Percentiles rank a stretch among this genome's conserved stretches.
Conservation (phyloP, 2,888 invertebrate species). For the Fragum fragum region DNA sequence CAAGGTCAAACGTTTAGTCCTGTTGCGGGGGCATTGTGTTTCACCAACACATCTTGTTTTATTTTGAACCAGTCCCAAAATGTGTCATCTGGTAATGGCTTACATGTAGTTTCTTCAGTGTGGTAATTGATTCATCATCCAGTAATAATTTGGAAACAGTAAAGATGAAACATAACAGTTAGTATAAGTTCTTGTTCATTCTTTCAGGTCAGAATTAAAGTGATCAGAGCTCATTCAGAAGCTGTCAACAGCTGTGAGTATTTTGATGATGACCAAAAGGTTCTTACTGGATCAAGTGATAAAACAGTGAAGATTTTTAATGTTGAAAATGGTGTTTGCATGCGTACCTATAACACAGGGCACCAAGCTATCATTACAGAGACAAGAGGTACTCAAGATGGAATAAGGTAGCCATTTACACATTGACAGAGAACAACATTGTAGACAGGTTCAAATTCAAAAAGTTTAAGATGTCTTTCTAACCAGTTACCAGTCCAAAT, state of each 20-base stretch:
- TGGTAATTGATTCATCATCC: no score
- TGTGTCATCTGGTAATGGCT: no score
- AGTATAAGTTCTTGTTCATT: no score
- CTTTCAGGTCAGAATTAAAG: slow-evolving; percentile 83
- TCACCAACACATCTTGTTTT: no score
- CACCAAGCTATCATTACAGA: slow-evolving; percentile 76
- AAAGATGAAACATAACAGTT: no score
- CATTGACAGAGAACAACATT: background rate
- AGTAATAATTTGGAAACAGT: no score
- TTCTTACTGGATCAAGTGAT: slow-evolving; percentile 83
- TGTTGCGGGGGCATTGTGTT: no score
- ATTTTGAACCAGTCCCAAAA: no score
- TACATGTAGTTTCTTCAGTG: no score
- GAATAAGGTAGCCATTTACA: slow-evolving; percentile 54
- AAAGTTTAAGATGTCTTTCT: background rate
- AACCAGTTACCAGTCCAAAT: no score
- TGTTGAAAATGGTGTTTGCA: slow-evolving; percentile 74
- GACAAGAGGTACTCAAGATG: slow-evolving; percentile 74
- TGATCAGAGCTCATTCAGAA: slow-evolving; percentile 83
- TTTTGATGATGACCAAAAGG: slow-evolving; percentile 75
- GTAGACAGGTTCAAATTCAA: no score
- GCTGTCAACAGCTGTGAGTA: slow-evolving; percentile 83
- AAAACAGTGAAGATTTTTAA: slow-evolving; percentile 82
- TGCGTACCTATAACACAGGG: slow-evolving; percentile 74
- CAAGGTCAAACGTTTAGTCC: no score